Percentiles rank a stretch among this genome's conserved stretches.
phyloP scores from a whole-genome alignment of 2,113 vertebrate genomes.

The Cochlearius cochlearius region DNA sequence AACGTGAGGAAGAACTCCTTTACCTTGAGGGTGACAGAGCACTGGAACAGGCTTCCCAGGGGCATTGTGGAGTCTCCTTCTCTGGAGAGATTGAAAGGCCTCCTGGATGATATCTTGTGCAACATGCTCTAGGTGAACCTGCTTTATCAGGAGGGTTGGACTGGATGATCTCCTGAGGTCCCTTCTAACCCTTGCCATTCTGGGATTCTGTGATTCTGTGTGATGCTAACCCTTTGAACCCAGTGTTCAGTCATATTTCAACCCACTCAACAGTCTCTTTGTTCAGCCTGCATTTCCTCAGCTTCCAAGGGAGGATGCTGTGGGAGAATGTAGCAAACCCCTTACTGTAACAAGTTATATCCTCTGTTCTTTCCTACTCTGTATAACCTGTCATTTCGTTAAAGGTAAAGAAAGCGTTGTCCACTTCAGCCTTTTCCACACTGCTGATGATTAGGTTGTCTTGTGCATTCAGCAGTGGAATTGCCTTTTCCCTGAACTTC shows the following conservation, averaged over 20 bases:
- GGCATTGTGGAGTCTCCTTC: no score
- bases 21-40: no score
- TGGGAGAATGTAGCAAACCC: not conserved
- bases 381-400: not conserved
- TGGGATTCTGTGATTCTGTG: no score
- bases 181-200: no score
- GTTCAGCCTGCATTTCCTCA: not conserved
- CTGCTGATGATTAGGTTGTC: not conserved
- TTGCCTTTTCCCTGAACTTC: not conserved
- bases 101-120: no score
- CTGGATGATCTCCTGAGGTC: no score
- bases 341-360: not conserved
- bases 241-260: not conserved
- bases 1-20: no score
- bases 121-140: no score
- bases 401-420: not conserved
- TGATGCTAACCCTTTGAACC: not conserved
- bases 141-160: no score
- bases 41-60: no score
- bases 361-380: not conserved
- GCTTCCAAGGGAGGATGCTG: not conserved
- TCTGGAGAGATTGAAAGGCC: no score
- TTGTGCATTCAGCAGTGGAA: not conserved
- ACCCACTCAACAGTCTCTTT: not conserved
- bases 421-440: not conserved